Evolutionary conservation across 2,888 invertebrate species (phyloP).

Genomic region (Caenorhabditis drosophilae): DNA sequence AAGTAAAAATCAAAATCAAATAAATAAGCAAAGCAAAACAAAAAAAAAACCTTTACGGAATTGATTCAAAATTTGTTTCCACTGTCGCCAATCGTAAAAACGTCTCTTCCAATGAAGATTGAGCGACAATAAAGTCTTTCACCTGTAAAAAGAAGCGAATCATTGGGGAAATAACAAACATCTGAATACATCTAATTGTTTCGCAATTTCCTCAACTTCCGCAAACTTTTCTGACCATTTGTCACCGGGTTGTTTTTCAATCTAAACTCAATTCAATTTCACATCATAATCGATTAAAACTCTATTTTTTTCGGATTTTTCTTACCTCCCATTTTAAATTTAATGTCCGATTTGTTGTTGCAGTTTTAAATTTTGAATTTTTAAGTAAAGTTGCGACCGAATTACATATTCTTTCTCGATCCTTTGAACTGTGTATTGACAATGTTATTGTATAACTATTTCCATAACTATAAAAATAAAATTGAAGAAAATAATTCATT

Average conservation of each 20-base stretch:
- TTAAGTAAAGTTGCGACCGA: slow-evolving; percentile 13
- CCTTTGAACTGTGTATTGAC: slow-evolving; percentile 9
- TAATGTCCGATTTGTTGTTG: slow-evolving; percentile 32
- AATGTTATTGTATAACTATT: slow-evolving; percentile 56
- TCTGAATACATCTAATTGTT: slow-evolving; percentile 12
- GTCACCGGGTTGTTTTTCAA: slow-evolving; percentile 46
- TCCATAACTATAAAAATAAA: slow-evolving; percentile 53
- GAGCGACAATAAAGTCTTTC: slow-evolving; percentile 63
- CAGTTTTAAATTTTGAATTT: slow-evolving; percentile 33
- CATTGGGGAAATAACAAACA: too few relatives aligned
- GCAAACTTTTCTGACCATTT: slow-evolving; percentile 55
- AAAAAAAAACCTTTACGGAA: too few relatives aligned
- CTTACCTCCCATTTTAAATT: slow-evolving; percentile 48
- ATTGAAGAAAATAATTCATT: too few relatives aligned
- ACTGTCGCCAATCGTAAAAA: slow-evolving; percentile 56
- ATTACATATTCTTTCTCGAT: slow-evolving; percentile 13
- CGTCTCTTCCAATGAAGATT: slow-evolving; percentile 65
- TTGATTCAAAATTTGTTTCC: too few relatives aligned
- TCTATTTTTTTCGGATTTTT: too few relatives aligned
- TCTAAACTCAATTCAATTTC: too few relatives aligned
- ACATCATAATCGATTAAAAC: too few relatives aligned
- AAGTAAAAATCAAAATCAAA: too few relatives aligned
- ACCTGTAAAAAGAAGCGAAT: too few relatives aligned
- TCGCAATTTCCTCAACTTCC: slow-evolving; percentile 51
- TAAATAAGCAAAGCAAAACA: too few relatives aligned